These are phyloP conservation scores for Cyphomyrmex costatus DNA, from an alignment of 1,140 invertebrate species.

Conservation along the genomic window DNA sequence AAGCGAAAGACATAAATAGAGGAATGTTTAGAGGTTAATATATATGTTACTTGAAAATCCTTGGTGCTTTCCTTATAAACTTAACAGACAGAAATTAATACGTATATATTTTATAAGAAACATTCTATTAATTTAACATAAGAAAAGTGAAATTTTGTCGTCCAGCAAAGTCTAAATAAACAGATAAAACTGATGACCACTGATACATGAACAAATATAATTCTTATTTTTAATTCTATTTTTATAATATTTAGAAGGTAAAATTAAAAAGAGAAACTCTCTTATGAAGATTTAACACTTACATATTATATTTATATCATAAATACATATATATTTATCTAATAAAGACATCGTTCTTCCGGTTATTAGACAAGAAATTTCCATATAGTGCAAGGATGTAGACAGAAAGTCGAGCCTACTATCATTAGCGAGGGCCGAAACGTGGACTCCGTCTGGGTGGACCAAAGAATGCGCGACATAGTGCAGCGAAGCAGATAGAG, in stretches of 20 bases:
- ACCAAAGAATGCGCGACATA: slow-evolving; percentile 31
- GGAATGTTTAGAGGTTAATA: no score
- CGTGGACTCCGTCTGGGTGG: slow-evolving; percentile 29
- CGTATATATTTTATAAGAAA: no score
- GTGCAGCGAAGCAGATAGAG: slow-evolving; percentile 71
- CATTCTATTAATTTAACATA: no score
- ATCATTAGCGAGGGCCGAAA: slow-evolving; percentile 76
- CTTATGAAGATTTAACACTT: neutral
- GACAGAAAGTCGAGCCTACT: slow-evolving; percentile 70
- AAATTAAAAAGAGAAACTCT: neutral
- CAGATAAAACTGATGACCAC: neutral
- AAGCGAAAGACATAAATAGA: no score
- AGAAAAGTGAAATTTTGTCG: no score
- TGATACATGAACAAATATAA: neutral
- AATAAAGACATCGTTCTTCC: slow-evolving; percentile 54
- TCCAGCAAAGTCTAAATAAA: neutral
- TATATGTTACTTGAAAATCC: no score
- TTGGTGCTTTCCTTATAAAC: no score
- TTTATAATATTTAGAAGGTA: neutral
- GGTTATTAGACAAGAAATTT: slow-evolving; percentile 30
- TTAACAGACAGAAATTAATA: no score
- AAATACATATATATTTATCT: slow-evolving; percentile 22
- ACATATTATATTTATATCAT: neutral
- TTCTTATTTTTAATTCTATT: neutral
- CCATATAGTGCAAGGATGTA: neutral